Percentiles rank a stretch among this genome's conserved stretches.
Conservation (phyloP, 2,888 invertebrate species). For the Sisyra terminalis region DNA sequence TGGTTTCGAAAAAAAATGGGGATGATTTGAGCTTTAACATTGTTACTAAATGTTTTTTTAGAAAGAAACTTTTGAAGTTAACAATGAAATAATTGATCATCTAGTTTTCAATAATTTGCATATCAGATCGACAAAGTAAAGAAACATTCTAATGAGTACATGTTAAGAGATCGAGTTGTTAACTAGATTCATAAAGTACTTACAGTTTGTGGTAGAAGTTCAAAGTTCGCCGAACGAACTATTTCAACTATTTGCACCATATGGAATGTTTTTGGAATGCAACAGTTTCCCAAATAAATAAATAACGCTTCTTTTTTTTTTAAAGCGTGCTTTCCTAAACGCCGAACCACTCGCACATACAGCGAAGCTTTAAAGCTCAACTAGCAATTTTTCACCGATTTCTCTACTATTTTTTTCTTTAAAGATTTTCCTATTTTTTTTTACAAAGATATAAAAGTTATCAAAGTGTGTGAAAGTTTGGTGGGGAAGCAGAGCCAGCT, state of each 20-base stretch:
- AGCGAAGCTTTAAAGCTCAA: background rate
- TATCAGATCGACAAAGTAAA: no score
- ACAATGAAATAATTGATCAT: no score
- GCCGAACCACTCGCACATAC: background rate
- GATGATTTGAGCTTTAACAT: no score
- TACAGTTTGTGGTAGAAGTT: constrained; percentile 55
- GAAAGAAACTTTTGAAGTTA: no score
- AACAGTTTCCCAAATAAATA: constrained; percentile 2
- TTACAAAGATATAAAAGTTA: no score
- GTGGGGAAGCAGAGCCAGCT: background rate
- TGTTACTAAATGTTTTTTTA: no score
- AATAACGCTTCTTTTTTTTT: background rate
- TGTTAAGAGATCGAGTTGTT: no score
- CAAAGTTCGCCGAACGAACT: constrained; percentile 63
- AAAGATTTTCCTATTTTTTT: no score
- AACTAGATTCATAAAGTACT: constrained; percentile 28
- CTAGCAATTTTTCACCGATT: background rate
- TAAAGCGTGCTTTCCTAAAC: background rate
- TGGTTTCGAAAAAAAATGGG: no score
- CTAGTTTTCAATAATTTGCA: no score
- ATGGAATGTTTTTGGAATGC: constrained; percentile 33
- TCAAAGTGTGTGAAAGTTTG: background rate
- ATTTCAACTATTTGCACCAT: constrained; percentile 71
- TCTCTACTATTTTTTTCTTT: background rate
- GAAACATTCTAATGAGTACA: no score